Evolutionary conservation across 2,797 vertebrate genomes (phyloP).

Genomic region (Simalia tracyae): DNA sequence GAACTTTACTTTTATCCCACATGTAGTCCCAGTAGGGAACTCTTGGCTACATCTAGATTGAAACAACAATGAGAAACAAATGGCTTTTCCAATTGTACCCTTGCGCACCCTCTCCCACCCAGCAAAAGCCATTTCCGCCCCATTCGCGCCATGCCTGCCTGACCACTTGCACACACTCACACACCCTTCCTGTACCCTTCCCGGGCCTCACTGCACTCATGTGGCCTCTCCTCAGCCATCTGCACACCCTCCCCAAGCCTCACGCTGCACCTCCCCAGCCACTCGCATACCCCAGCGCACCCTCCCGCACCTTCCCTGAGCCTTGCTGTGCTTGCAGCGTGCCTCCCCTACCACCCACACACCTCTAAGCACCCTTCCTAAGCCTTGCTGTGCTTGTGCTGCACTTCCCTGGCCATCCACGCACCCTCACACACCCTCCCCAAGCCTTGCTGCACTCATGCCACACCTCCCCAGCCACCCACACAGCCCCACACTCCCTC

Average conservation of each 20-base stretch:
- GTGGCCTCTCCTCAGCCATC: no score
- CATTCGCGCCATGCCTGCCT: no score
- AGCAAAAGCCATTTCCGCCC: no score
- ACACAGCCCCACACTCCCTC: neutral
- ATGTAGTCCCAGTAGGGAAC: neutral
- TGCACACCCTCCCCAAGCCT: neutral
- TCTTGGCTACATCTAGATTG: neutral
- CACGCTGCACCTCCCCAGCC: neutral
- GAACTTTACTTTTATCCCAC: neutral
- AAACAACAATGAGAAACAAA: neutral
- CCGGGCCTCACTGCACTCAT: neutral
- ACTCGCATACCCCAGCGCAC: neutral
- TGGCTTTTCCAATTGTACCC: neutral
- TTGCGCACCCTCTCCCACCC: no score
- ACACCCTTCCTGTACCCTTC: neutral
- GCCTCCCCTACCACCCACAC: neutral
- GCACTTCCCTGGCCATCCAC: neutral
- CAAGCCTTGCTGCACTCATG: neutral
- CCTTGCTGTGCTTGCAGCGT: neutral
- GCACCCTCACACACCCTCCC: neutral
- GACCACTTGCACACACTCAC: no score
- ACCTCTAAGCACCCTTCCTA: neutral
- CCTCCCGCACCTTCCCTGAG: neutral
- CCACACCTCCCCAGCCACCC: neutral
- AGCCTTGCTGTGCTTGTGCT: neutral